Conservation (phyloP, 2,888 invertebrate species). For the Morpho achilles region DNA sequence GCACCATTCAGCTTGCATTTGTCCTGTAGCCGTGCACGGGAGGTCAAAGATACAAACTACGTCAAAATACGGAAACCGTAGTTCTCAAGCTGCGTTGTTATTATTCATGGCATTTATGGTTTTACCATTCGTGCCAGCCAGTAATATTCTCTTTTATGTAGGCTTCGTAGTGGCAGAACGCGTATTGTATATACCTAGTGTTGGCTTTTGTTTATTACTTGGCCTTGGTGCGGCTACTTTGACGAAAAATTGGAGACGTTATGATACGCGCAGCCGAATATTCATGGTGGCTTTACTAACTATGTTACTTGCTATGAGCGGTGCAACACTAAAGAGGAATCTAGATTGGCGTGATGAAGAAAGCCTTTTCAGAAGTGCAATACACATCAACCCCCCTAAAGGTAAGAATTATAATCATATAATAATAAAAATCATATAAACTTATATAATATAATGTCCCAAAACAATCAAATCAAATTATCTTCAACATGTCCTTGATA, state of each 20-base stretch:
- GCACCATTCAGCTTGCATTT: constrained; percentile 72
- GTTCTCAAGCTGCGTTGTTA: constrained; percentile 69
- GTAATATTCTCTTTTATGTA: constrained; percentile 97
- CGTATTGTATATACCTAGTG: constrained; percentile 96
- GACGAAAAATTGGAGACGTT: constrained; percentile 64
- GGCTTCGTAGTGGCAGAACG: constrained; percentile 99
- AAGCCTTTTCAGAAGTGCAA: constrained; percentile 93
- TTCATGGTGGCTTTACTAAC: constrained; percentile 73
- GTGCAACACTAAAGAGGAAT: constrained; percentile 90
- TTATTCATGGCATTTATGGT: constrained; percentile 88
- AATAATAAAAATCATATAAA: background rate
- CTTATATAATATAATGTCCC: too few relatives aligned
- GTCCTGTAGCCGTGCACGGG: constrained; percentile 43
- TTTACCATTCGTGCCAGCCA: constrained; percentile 96
- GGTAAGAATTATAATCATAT: constrained; percentile 77
- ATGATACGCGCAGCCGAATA: constrained; percentile 59
- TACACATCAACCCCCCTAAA: constrained; percentile 98
- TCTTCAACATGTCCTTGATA: too few relatives aligned
- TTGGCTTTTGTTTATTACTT: constrained; percentile 94
- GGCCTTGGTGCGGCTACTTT: constrained; percentile 83
- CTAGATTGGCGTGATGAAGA: constrained; percentile 96
- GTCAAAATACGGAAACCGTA: constrained; percentile 54
- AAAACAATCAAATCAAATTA: too few relatives aligned
- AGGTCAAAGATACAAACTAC: constrained; percentile 50
- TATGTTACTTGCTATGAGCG: constrained; percentile 84